phyloP scores from a whole-genome alignment of 2,888 invertebrate species.

The Noctua pronuba region DNA sequence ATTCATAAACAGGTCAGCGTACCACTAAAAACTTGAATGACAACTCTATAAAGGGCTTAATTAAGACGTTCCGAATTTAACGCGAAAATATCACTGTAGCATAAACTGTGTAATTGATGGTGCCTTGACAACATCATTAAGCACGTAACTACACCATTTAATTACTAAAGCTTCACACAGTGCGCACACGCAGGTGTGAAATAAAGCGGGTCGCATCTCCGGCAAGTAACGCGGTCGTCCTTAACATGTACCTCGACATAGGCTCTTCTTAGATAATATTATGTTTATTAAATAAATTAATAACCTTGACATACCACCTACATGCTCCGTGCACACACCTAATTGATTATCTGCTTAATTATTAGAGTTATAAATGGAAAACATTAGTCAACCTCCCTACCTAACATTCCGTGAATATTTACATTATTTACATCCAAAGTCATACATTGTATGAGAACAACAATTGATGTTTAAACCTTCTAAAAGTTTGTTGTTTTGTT shows the following conservation, averaged over 20 bases:
- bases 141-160: slow-evolving; percentile 37
- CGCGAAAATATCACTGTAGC: slow-evolving; percentile 24
- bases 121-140: slow-evolving; percentile 52
- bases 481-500: slow-evolving; percentile 20
- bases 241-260: slow-evolving; percentile 63
- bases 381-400: slow-evolving; percentile 46
- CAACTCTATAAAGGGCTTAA: slow-evolving; percentile 39
- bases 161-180: slow-evolving; percentile 44
- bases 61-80: slow-evolving; percentile 41
- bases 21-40: slow-evolving; percentile 23
- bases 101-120: slow-evolving; percentile 30
- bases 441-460: slow-evolving; percentile 28
- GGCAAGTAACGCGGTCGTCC: slow-evolving; percentile 65
- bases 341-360: slow-evolving; percentile 61
- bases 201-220: slow-evolving; percentile 62
- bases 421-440: slow-evolving; percentile 38
- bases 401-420: slow-evolving; percentile 46
- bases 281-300: slow-evolving; percentile 64
- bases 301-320: slow-evolving; percentile 64
- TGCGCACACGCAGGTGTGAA: slow-evolving; percentile 37
- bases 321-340: slow-evolving; percentile 49
- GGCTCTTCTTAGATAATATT: slow-evolving; percentile 62
- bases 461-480: slow-evolving; percentile 32
- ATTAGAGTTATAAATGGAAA: slow-evolving; percentile 50
- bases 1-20: slow-evolving; percentile 30